phyloP scores from a whole-genome alignment of 2,113 vertebrate species.

The Brevimyrus niger region DNA sequence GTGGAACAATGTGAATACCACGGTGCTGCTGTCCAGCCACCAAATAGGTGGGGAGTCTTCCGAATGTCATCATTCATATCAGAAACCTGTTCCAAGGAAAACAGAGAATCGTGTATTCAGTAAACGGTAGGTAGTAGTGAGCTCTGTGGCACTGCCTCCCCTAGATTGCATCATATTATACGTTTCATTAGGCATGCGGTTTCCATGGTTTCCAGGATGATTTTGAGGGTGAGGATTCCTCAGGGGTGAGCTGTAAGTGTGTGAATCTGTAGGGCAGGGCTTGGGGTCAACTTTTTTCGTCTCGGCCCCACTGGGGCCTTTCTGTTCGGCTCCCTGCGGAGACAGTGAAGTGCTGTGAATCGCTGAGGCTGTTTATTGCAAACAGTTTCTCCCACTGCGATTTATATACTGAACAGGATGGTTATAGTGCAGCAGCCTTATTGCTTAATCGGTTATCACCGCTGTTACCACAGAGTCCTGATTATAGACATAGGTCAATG shows the following conservation, averaged over 20 bases:
- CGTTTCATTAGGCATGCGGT: not conserved
- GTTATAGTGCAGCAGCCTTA: not conserved
- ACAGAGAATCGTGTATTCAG: not conserved
- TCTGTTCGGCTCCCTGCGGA: not conserved
- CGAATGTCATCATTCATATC: not conserved
- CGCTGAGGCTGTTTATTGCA: not conserved
- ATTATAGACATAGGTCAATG: not conserved
- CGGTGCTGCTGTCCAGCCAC: not conserved
- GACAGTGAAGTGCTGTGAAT: not conserved
- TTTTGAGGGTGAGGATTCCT: not conserved
- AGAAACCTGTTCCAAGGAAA: not conserved
- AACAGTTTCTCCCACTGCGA: not conserved
- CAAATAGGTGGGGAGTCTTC: not conserved
- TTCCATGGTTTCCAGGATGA: slow-evolving; percentile 8
- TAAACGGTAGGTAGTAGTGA: not conserved
- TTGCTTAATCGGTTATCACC: not conserved
- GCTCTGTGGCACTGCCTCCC: not conserved
- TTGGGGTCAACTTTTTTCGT: not conserved
- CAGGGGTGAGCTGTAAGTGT: not conserved
- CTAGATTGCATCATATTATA: not conserved
- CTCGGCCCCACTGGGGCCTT: not conserved
- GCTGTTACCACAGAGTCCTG: not conserved
- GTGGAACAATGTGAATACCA: not conserved
- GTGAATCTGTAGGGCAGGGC: not conserved
- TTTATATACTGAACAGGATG: not conserved